Evolutionary conservation across 2,888 invertebrate species (phyloP).

Genomic region (Mayetiola destructor): DNA sequence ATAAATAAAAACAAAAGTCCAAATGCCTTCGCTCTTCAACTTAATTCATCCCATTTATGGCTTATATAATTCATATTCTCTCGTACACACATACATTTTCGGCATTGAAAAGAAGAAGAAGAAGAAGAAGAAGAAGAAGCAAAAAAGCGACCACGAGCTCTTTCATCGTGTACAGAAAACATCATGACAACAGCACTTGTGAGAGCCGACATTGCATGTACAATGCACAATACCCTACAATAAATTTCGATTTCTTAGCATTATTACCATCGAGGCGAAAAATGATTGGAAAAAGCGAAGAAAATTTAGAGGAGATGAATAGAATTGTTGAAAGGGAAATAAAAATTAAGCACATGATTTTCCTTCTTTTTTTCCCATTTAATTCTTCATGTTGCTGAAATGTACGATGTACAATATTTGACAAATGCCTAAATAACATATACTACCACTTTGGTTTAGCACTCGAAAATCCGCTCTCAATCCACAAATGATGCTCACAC

Average conservation of each 20-base stretch:
- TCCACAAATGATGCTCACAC: too few relatives aligned
- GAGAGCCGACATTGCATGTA: constrained; percentile 2
- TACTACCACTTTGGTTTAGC: constrained; percentile 1
- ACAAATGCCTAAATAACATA: constrained; percentile 7
- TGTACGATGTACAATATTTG: too few relatives aligned
- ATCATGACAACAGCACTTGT: neutral
- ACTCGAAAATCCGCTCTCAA: constrained; percentile 10
- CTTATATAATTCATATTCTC: too few relatives aligned
- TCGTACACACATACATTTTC: too few relatives aligned
- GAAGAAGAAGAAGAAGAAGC: neutral
- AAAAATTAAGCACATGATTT: constrained; percentile 5
- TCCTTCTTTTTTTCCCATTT: neutral
- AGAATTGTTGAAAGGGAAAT: neutral
- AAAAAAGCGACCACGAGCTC: neutral
- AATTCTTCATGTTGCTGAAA: too few relatives aligned
- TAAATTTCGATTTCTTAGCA: neutral
- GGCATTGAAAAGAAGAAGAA: neutral
- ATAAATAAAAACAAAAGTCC: neutral
- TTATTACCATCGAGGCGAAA: neutral
- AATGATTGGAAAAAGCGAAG: neutral
- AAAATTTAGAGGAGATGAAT: neutral
- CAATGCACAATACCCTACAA: too few relatives aligned
- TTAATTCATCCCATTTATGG: too few relatives aligned
- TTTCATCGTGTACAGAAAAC: neutral
- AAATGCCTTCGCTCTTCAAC: too few relatives aligned